phyloP scores from a whole-genome alignment of 2,797 vertebrate species.

The Rhynchonycteris naso region DNA sequence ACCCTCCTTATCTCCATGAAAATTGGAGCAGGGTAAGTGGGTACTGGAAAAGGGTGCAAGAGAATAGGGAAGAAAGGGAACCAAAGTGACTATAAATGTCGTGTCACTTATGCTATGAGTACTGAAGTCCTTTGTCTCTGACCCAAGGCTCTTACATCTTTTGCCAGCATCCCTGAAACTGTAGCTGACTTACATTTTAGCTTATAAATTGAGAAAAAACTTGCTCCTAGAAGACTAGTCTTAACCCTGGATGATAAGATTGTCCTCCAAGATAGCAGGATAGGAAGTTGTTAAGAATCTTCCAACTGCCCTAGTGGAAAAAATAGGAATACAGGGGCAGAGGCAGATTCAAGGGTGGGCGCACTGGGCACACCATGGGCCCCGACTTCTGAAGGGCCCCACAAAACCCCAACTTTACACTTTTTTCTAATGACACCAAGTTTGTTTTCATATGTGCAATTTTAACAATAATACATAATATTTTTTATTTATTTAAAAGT shows the following conservation, averaged over 20 bases:
- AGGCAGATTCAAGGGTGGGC: too few species aligned
- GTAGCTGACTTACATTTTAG: background rate
- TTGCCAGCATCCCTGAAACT: background rate
- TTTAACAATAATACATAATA: too few species aligned
- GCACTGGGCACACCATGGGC: too few species aligned
- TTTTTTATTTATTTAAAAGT: too few species aligned
- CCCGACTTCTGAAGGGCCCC: too few species aligned
- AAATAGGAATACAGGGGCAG: background rate
- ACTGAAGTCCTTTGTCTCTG: background rate
- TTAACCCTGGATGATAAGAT: background rate
- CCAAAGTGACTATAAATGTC: background rate
- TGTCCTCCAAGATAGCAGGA: background rate
- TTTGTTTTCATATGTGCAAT: too few species aligned
- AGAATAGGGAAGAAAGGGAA: background rate
- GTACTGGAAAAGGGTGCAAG: background rate
- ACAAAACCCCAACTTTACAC: too few species aligned
- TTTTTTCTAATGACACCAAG: too few species aligned
- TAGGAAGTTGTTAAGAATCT: background rate
- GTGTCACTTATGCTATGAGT: background rate
- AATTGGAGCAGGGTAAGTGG: background rate
- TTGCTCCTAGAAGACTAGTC: background rate
- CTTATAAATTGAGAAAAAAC: background rate
- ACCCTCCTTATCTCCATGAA: background rate
- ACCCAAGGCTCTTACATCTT: background rate
- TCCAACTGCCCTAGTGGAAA: background rate